phyloP scores from a whole-genome alignment of 2,888 invertebrate genomes.

The Hirtodrosophila trivittata region DNA sequence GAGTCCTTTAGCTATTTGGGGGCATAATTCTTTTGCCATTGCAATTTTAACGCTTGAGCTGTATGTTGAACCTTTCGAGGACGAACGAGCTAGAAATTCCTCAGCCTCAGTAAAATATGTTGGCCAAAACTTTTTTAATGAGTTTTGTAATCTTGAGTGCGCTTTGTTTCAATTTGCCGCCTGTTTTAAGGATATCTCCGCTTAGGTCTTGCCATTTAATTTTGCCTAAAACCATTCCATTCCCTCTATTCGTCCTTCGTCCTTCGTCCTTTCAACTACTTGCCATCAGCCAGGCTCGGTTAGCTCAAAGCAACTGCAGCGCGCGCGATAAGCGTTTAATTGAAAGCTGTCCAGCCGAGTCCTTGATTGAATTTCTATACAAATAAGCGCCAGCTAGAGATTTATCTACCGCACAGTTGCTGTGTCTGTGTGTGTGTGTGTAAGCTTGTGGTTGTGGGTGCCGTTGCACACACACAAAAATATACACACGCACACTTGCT shows the following conservation, averaged over 20 bases:
- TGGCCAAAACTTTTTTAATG: constrained; percentile 73
- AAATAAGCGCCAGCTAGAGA: constrained; percentile 39
- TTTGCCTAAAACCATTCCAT: not conserved
- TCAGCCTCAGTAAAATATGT: constrained; percentile 48
- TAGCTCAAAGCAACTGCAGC: constrained; percentile 52
- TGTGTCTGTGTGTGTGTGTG: too few species aligned
- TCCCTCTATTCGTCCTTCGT: not conserved
- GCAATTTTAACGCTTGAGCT: constrained; percentile 31
- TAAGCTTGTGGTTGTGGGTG: constrained; percentile 4
- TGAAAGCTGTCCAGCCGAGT: constrained; percentile 60
- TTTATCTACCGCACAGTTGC: constrained; percentile 12
- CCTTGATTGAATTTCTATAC: constrained; percentile 66
- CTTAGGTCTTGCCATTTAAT: constrained; percentile 3
- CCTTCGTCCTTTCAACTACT: not conserved
- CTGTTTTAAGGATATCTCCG: not conserved
- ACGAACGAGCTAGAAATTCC: constrained; percentile 35
- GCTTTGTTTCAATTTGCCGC: constrained; percentile 43
- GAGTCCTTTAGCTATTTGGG: not conserved
- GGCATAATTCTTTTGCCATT: constrained; percentile 18
- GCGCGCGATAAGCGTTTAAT: constrained; percentile 72
- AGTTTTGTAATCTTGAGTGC: constrained; percentile 73
- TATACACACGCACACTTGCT: not conserved
- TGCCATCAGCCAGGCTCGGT: constrained; percentile 18
- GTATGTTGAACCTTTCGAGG: constrained; percentile 15
- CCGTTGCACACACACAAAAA: not conserved